Evolutionary conservation across 2,888 invertebrate genomes (phyloP).

Genomic region (Drosophila anceps): DNA sequence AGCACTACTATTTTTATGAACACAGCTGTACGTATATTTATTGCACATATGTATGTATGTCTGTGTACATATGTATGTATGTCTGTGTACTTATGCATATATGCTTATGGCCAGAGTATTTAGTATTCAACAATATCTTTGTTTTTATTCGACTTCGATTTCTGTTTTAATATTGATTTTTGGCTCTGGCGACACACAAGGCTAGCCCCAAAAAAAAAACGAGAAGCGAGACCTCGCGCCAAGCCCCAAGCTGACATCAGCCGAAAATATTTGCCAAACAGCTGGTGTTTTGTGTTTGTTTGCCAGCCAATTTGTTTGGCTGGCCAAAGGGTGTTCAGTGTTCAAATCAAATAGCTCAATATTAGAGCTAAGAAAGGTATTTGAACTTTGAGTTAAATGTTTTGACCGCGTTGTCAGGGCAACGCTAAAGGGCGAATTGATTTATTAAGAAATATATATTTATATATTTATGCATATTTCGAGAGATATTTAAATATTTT

Average conservation of each 20-base stretch:
- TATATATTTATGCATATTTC: neutral
- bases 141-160: conserved; percentile 5
- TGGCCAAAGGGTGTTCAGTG: neutral
- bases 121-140: neutral
- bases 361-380: conserved; percentile 23
- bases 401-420: conserved; percentile 41
- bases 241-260: conserved; percentile 15
- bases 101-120: neutral
- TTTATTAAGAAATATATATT: conserved; percentile 9
- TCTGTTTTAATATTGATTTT: conserved; percentile 43
- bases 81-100: neutral
- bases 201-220: conserved; percentile 5
- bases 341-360: neutral
- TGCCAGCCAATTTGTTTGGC: conserved; percentile 1
- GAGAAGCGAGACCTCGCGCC: conserved; percentile 5
- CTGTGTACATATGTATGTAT: neutral
- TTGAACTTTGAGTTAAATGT: conserved; percentile 52
- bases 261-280: conserved; percentile 23
- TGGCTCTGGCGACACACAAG: conserved; percentile 14
- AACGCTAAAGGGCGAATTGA: conserved; percentile 28
- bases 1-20: neutral
- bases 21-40: neutral
- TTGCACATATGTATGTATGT: no score
- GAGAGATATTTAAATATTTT: neutral
- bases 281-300: conserved; percentile 16